Evolutionary conservation across 2,113 vertebrate genomes (phyloP).

Genomic region (Pagrus major): DNA sequence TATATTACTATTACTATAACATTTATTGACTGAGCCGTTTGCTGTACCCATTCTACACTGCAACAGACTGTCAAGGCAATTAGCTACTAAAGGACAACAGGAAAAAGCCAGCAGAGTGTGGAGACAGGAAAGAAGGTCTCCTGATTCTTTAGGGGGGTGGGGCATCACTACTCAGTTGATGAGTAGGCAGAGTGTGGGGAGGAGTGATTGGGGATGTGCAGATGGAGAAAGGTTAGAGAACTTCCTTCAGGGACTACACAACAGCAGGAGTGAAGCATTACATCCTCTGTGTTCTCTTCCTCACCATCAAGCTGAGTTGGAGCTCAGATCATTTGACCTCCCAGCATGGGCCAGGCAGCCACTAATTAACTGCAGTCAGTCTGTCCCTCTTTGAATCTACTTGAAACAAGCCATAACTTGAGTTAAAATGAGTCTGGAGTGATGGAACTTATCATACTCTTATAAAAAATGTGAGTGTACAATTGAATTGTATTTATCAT

Average conservation of each 20-base stretch:
- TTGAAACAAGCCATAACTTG: slow-evolving; percentile 22
- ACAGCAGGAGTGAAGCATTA: slow-evolving; percentile 56
- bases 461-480: neutral
- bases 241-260: slow-evolving; percentile 67
- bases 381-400: slow-evolving; percentile 4
- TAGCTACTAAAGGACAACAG: slow-evolving; percentile 15
- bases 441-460: neutral
- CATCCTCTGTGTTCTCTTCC: slow-evolving; percentile 32
- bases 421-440: neutral
- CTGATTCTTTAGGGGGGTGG: slow-evolving; percentile 47
- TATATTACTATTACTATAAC: too few relatives aligned
- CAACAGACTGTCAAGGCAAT: neutral
- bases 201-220: slow-evolving; percentile 39
- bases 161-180: slow-evolving; percentile 76
- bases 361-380: slow-evolving; percentile 84
- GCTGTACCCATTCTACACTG: neutral
- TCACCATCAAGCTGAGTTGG: slow-evolving; percentile 57
- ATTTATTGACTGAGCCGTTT: too few relatives aligned
- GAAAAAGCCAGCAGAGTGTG: slow-evolving; percentile 1
- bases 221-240: slow-evolving; percentile 81
- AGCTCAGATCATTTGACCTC: slow-evolving; percentile 86
- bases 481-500: too few relatives aligned
- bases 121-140: slow-evolving; percentile 21
- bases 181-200: slow-evolving; percentile 52
- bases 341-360: slow-evolving; percentile 77